Base-by-base conservation (phyloP, 2,113 vertebrate genomes). In the Ictidomys tridecemlineatus region DNA sequence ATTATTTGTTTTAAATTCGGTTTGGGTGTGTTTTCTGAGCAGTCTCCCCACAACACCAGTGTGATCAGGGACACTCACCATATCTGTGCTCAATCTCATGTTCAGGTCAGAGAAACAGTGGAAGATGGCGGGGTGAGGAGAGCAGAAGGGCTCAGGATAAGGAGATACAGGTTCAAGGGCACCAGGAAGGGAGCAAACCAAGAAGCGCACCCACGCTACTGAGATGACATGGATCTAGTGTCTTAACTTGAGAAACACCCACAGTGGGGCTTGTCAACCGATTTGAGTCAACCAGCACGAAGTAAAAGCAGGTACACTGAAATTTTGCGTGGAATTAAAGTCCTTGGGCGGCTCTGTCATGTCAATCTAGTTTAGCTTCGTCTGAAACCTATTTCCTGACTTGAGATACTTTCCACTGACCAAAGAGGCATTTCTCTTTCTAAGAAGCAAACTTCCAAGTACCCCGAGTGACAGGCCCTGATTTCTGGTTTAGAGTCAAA, bases 391-490 rank as follows among this genome's bases (percentile, higher is more conserved):
- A 9, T 28, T 37, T 58, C 10, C 0, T 63, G 16, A 72, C 11
- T 51, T 12, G 2, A 22, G 70, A 63, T 32, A 1, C 13, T 28
- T 48, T 42, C 39, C 39, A 4, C 32, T 32, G 26, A 34, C 20
- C 24, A 8, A 88, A 22, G 1, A 32, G 18, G 20, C 7, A 4
- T 77, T 67, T 61, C 2, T 69, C 13, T 87, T 86, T 56, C 86
- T 80, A 24, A 96, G 89, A 96, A 96, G 63, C 63, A 87, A 94
- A 86, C 0, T n/a, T 26, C 4, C 30, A 20, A 12, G 20, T 82
- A 34, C 32, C 48, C 30, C n/a, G 72, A 72, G 70, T 95, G 65
- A 34, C 53, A 89, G 91, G 92, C 87, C 79, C 42, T 91, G 48
- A 10, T 28, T 32, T 84, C 45, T 45, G 42, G 10, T 63, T 97